These are phyloP conservation scores for Vidua macroura DNA, from an alignment of 2,113 vertebrate species.

Conservation along the genomic window DNA sequence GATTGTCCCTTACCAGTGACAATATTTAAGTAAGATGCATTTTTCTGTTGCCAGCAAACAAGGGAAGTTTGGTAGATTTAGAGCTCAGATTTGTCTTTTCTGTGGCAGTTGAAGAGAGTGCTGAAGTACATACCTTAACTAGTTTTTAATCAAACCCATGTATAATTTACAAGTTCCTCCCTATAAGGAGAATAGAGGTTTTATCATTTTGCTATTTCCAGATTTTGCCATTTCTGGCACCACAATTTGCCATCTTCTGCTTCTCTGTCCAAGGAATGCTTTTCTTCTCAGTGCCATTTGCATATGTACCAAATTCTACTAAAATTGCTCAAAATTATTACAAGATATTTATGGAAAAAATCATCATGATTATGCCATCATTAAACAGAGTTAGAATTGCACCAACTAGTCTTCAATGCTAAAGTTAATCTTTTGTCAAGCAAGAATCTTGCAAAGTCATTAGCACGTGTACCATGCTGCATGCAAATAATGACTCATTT, in stretches of 20 bases:
- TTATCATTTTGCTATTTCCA: neutral
- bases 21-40: neutral
- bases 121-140: neutral
- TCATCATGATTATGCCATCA: neutral
- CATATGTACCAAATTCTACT: neutral
- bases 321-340: neutral
- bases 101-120: neutral
- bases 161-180: neutral
- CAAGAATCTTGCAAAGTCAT: neutral
- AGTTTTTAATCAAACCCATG: neutral
- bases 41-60: neutral
- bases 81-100: neutral
- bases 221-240: neutral
- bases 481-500: neutral
- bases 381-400: neutral
- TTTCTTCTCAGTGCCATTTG: neutral
- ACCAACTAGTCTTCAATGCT: neutral
- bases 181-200: neutral
- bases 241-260: neutral
- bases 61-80: neutral
- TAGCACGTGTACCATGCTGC: neutral
- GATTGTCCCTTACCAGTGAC: neutral
- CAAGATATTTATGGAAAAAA: neutral
- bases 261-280: neutral
- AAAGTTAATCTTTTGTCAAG: neutral